phyloP scores from a whole-genome alignment of 1,140 invertebrate genomes.

The Zaprionus lachaisei region DNA sequence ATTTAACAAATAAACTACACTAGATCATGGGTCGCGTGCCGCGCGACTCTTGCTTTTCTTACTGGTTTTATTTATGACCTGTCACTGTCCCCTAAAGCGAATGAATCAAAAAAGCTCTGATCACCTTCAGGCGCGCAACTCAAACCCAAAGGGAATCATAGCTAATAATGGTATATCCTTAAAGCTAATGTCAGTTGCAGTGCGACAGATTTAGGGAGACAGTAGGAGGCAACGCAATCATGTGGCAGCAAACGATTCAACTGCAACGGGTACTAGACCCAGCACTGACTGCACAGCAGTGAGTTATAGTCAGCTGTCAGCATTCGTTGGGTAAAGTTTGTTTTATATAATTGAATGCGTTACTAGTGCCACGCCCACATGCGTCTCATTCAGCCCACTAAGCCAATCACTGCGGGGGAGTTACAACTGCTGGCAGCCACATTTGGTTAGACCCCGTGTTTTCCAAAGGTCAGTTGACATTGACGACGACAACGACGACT shows the following conservation, averaged over 20 bases:
- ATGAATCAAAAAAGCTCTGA: background rate
- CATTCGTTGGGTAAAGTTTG: slow-evolving; percentile 46
- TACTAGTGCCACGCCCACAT: background rate
- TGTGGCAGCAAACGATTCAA: background rate
- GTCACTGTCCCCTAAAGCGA: background rate
- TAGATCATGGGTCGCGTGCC: too few relatives aligned
- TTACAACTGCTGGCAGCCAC: background rate
- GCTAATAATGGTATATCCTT: background rate
- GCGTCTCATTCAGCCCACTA: background rate
- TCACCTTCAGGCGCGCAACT: background rate
- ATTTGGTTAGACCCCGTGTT: slow-evolving; percentile 11
- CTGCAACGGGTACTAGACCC: background rate
- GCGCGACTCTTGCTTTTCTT: too few relatives aligned
- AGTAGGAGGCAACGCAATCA: background rate
- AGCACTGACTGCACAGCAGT: slow-evolving; percentile 6
- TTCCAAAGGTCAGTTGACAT: slow-evolving; percentile 25
- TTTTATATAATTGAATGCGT: slow-evolving; percentile 62
- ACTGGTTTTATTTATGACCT: background rate
- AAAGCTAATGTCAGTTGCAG: slow-evolving; percentile 9
- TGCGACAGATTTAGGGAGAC: background rate
- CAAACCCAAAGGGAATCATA: background rate
- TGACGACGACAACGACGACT: background rate
- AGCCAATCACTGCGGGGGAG: background rate
- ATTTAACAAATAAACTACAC: too few relatives aligned
- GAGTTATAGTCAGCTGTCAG: slow-evolving; percentile 55